A percentile compares a stretch with the other conserved stretches of the same genome.
Evolutionary conservation across 2,113 vertebrate species (phyloP).

Genomic region (Thryonomys swinderianus): DNA sequence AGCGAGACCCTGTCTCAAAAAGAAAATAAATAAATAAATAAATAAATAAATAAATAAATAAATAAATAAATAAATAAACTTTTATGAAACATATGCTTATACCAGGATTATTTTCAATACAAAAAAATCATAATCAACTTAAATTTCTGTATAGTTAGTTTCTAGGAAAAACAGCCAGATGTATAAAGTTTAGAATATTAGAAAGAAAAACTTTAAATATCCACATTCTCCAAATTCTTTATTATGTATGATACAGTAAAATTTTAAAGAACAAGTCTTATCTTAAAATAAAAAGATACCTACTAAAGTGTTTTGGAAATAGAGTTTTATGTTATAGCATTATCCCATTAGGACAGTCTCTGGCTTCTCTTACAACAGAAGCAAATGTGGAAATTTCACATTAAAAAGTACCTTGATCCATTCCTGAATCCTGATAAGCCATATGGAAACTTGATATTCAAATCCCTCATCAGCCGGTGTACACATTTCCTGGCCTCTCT

Average conservation of each 20-base stretch:
- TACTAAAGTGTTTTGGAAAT: background rate
- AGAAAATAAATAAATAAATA: no score
- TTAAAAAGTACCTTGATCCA: background rate
- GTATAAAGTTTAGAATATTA: background rate
- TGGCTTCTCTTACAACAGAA: background rate
- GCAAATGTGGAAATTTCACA: background rate
- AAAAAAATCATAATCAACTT: slow-evolving; percentile 34
- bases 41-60: no score
- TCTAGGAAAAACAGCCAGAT: background rate
- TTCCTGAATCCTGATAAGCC: background rate
- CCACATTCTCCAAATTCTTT: slow-evolving; percentile 17
- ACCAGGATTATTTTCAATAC: slow-evolving; percentile 11
- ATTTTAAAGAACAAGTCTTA: background rate
- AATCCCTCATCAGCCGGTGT: background rate
- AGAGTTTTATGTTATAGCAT: slow-evolving; percentile 1
- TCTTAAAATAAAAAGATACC: background rate
- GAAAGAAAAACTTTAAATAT: background rate
- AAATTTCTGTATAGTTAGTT: background rate
- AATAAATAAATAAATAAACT: no score
- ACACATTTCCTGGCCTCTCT: background rate
- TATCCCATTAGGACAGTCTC: background rate
- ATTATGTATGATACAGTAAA: background rate
- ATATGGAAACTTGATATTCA: background rate
- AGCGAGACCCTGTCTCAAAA: no score
- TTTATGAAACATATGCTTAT: background rate